Evolutionary conservation across 2,113 vertebrate genomes (phyloP), one percentile per base, ranked within the genome.

Genomic region (Eupsittula cactorum): DNA sequence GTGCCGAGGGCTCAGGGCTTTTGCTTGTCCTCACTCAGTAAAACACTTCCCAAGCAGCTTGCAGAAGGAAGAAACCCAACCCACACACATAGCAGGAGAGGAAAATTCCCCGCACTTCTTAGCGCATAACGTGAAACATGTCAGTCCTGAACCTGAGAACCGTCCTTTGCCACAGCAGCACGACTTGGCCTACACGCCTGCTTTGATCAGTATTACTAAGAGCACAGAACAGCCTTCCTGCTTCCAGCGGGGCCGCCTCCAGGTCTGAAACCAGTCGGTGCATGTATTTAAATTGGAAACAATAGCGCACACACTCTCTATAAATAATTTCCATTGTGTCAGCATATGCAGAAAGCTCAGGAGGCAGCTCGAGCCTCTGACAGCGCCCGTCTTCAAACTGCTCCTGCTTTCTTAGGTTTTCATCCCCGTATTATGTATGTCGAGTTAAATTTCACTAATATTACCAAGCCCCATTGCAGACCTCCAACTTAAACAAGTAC

Each of bases 171-270:
- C 49, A 49, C 60, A 41, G 24, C 76, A 82, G 55, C 60, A 44
- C 1, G 1, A 6, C 37, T 24, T 20, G 28, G 60, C 16, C 76
- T 18, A 4, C 15, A 1, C 2, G 76, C 69, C 76, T 0, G 0
- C 49, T 69, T 12, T 9, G 39, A 82, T 82, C 81, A 55, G 76
- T 3, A n/a, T 39, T 46, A 16, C 69, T 20, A 71, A 44, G 53
- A 49, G 74, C 35, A 28, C 33, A 18, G 44, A 55, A 15, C 50
- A 50, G 60, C 67, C 52, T 33, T 52, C 29, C 59, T 28, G 28
- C n/a, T 62, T 16, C 42, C 73, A 52, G 33, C 0, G 7, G 65
- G n/a, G 53, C 46, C 25, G 49, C 64, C 86, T 64, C 75, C 64
- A 18, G 75, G 18, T 20, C 71, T 49, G 35, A 15, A 41, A 28